These are phyloP conservation scores for Cephus runcator DNA, from an alignment of 2,888 invertebrate species.

Conservation along the genomic window DNA sequence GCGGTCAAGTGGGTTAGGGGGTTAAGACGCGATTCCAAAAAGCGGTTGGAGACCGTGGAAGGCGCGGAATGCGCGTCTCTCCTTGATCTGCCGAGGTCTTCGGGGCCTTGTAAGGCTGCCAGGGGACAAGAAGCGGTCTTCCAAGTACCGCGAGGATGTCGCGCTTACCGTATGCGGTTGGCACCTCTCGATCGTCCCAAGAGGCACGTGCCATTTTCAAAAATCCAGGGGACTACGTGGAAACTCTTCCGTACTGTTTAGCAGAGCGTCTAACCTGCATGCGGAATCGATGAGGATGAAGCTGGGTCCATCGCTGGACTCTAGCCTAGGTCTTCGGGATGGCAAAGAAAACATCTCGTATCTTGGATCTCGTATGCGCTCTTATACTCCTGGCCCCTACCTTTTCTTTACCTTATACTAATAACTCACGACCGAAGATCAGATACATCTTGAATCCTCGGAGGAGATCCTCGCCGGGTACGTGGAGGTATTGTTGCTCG, in stretches of 20 bases:
- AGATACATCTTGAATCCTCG: constrained; percentile 24
- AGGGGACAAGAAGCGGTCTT: neutral
- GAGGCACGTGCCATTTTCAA: neutral
- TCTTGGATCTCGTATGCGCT: neutral
- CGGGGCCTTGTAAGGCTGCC: constrained; percentile 4
- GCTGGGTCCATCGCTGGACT: neutral
- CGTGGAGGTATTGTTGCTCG: constrained; percentile 12
- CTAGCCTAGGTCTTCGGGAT: neutral
- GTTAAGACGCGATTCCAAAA: constrained; percentile 35
- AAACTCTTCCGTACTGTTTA: neutral
- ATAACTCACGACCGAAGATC: constrained; percentile 46
- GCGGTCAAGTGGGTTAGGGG: constrained; percentile 40
- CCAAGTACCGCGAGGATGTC: constrained; percentile 1
- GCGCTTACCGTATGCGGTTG: neutral
- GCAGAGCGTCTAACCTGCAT: neutral
- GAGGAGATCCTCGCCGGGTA: neutral
- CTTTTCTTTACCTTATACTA: constrained; percentile 27
- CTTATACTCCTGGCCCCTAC: neutral
- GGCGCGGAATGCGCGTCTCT: neutral
- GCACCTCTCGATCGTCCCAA: neutral
- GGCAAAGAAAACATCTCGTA: neutral
- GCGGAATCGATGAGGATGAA: neutral
- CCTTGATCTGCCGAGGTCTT: neutral
- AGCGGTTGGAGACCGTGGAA: constrained; percentile 21
- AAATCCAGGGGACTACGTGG: neutral